A percentile compares a stretch with the other conserved stretches of the same genome.
phyloP scores from a whole-genome alignment of 1,140 invertebrate species.

The Cydia fagiglandana region DNA sequence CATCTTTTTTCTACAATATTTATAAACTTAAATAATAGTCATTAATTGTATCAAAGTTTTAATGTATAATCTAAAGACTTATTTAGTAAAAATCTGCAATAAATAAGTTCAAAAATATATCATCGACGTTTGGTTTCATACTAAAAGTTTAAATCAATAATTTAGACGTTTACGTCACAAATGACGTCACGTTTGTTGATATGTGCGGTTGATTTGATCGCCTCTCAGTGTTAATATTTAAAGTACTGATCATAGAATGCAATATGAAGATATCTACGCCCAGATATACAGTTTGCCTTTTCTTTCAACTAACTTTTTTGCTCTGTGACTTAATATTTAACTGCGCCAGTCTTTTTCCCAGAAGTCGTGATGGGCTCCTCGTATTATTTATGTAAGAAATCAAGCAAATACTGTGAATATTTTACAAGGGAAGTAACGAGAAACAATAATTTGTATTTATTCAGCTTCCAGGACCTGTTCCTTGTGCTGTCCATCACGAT shows the following conservation, averaged over 20 bases:
- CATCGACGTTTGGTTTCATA: not conserved
- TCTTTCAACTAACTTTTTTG: slow-evolving; percentile 64
- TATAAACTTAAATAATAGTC: too few species aligned
- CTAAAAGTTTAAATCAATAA: not conserved
- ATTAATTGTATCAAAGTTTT: not conserved
- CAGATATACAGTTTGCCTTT: slow-evolving; percentile 65
- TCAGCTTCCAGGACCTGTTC: slow-evolving; percentile 85
- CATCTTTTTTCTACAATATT: too few species aligned
- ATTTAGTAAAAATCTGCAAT: not conserved
- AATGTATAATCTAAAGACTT: not conserved
- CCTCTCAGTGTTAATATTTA: not conserved
- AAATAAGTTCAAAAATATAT: not conserved
- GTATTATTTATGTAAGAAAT: slow-evolving; percentile 67
- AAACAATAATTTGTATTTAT: slow-evolving; percentile 42
- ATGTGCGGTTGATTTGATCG: slow-evolving; percentile 27
- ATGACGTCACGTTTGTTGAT: slow-evolving; percentile 26
- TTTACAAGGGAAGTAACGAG: slow-evolving; percentile 31
- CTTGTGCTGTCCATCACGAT: slow-evolving; percentile 83
- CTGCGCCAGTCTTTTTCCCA: slow-evolving; percentile 70
- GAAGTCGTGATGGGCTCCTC: slow-evolving; percentile 63
- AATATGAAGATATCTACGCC: slow-evolving; percentile 68
- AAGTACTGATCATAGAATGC: not conserved
- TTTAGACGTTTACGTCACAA: not conserved
- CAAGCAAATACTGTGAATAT: not conserved
- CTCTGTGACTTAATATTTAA: slow-evolving; percentile 70